Conservation (phyloP, 2,888 invertebrate species). For the Timandra comae region DNA sequence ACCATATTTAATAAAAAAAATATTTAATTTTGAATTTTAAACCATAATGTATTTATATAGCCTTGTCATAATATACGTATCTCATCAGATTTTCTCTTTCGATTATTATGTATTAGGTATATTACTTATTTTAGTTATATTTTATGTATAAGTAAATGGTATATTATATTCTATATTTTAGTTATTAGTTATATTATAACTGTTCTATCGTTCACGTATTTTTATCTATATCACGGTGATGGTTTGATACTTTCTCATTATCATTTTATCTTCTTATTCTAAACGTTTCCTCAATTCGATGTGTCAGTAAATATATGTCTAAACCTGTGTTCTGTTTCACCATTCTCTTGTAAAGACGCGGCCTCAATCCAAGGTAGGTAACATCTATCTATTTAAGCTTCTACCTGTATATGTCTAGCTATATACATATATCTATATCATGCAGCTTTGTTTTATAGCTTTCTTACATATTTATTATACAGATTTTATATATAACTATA, state of each 20-base stretch:
- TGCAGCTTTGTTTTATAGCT: slow-evolving; percentile 23
- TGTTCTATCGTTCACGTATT: too few relatives aligned
- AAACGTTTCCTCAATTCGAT: too few relatives aligned
- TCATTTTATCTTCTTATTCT: slow-evolving; percentile 25
- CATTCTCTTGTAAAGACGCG: slow-evolving; percentile 37
- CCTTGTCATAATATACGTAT: not conserved
- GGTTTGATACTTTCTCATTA: slow-evolving; percentile 65
- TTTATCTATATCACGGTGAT: slow-evolving; percentile 54
- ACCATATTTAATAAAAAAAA: too few relatives aligned
- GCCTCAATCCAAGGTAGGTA: slow-evolving; percentile 63
- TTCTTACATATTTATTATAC: too few relatives aligned
- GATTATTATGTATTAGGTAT: slow-evolving; percentile 6
- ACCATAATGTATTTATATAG: too few relatives aligned
- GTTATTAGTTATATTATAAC: too few relatives aligned
- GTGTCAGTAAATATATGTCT: slow-evolving; percentile 21
- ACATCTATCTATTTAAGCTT: slow-evolving; percentile 38
- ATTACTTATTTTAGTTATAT: slow-evolving; percentile 9
- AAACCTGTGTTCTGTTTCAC: slow-evolving; percentile 27
- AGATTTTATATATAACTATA: not conserved
- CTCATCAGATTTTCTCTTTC: slow-evolving; percentile 2
- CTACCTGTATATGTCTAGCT: slow-evolving; percentile 39
- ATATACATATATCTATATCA: slow-evolving; percentile 20
- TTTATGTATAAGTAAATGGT: slow-evolving; percentile 14
- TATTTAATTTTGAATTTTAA: too few relatives aligned
- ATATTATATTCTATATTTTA: slow-evolving; percentile 24